Base-by-base conservation (phyloP, 1,140 invertebrate species). In the Drosophila lowei region DNA sequence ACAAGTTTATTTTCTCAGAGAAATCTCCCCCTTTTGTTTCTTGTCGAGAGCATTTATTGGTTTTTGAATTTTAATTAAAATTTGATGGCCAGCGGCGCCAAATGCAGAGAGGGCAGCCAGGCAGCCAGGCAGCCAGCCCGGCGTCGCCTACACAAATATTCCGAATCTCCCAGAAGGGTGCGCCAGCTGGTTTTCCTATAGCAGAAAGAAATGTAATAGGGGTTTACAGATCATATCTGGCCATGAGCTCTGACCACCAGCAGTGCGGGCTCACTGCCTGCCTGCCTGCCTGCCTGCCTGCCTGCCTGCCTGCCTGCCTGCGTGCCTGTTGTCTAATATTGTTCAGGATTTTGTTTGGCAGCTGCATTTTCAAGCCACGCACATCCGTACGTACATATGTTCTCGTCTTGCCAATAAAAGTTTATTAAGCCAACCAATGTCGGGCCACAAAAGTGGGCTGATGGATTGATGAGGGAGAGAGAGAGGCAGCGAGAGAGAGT, bases 31-130 rank as follows among this genome's bases (percentile, higher is more conserved):
- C 16, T 18, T 64, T 43, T 43, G 53, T 74, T 64, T 58, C 42
- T 65, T 47, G 59, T 46, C 43, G 34, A 16, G 44, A 50, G 72
- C 62, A 59, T 75, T 75, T 76, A 76, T 76, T 76, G 72, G 72
- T 75, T 75, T 75, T 74, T 75, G 72, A 67, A 70, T 86, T 85
- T 85, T 85, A 86, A 85, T 85, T 86, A 81, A 86, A 86, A 74
- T 64, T 66, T 66, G 64, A 67, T 85, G 46, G 77, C 77, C 58
- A n/a, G 13, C 55, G 67, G 81, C 72, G 46, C 30, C 62, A 30
- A 75, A 77, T 67, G 38, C 67, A 42, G 46, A 7, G 28, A 42
- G 42, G 1, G 28, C 18, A 28, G 28, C 6, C 28, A 7, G 7
- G 25, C 25, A 28, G 28, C 2, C 28, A 8, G 28, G 7, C 30